Conservation (phyloP, 2,888 invertebrate genomes). For the Clitarchus hookeri region DNA sequence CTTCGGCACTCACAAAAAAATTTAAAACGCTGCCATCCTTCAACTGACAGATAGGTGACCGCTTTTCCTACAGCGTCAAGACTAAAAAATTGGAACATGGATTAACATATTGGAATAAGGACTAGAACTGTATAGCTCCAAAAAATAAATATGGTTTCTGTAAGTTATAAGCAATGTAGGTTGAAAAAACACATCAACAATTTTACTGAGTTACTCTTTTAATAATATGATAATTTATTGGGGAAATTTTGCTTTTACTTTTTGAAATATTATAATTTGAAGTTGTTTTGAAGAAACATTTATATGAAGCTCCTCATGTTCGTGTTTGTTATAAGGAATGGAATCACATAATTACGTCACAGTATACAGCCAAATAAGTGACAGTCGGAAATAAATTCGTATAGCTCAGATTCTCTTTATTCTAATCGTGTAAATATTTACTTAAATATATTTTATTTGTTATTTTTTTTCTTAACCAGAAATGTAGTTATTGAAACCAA, state of each 20-base stretch:
- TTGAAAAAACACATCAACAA: neutral
- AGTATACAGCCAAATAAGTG: too few relatives aligned
- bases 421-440: too few relatives aligned
- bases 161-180: neutral
- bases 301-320: neutral
- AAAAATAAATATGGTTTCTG: neutral
- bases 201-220: neutral
- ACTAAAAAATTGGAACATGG: neutral
- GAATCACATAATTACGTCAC: neutral
- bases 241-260: neutral
- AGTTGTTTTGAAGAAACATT: neutral
- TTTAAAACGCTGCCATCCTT: constrained; percentile 18
- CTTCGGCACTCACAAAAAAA: neutral
- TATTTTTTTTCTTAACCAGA: neutral
- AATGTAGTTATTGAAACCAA: too few relatives aligned
- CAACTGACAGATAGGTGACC: constrained; percentile 20
- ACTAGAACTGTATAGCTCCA: neutral
- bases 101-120: neutral
- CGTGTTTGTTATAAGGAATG: constrained; percentile 31
- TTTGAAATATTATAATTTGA: neutral
- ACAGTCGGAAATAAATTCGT: too few relatives aligned
- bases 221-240: neutral
- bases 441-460: too few relatives aligned
- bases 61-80: neutral
- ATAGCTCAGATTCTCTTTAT: too few relatives aligned